A percentile compares a stretch with the other conserved stretches of the same genome.
These are phyloP conservation scores for Sturnus vulgaris DNA, from an alignment of 2,113 vertebrate genomes.

Conservation along the genomic window DNA sequence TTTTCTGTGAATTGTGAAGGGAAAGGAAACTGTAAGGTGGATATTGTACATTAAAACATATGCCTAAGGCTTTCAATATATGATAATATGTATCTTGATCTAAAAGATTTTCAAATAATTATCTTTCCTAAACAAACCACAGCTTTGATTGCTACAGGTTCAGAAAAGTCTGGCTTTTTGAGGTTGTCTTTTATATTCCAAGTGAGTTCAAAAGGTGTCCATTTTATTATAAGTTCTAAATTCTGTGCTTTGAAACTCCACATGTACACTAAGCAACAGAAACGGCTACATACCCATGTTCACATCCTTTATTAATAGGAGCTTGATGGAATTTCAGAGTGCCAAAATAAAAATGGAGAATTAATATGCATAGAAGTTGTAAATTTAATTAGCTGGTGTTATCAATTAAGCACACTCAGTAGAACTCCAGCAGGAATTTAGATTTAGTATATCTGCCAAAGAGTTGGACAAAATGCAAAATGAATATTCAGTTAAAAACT, in stretches of 20 bases:
- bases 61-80: not conserved
- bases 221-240: not conserved
- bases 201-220: not conserved
- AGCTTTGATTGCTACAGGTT: not conserved
- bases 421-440: not conserved
- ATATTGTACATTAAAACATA: not conserved
- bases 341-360: slow-evolving; percentile 23
- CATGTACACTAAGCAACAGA: not conserved
- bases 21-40: not conserved
- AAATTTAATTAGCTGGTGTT: slow-evolving; percentile 7
- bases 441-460: not conserved
- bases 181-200: not conserved
- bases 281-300: not conserved
- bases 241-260: not conserved
- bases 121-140: not conserved
- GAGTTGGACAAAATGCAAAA: not conserved
- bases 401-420: slow-evolving; percentile 19
- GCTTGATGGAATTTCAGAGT: not conserved
- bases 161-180: not conserved
- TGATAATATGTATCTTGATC: not conserved
- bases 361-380: slow-evolving; percentile 17
- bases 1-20: not conserved
- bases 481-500: slow-evolving; percentile 1
- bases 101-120: not conserved
- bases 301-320: not conserved